These are phyloP conservation scores for Actinopyga echinites DNA, from an alignment of 53 echinoderm and acorn worm species.

Conservation along the genomic window DNA sequence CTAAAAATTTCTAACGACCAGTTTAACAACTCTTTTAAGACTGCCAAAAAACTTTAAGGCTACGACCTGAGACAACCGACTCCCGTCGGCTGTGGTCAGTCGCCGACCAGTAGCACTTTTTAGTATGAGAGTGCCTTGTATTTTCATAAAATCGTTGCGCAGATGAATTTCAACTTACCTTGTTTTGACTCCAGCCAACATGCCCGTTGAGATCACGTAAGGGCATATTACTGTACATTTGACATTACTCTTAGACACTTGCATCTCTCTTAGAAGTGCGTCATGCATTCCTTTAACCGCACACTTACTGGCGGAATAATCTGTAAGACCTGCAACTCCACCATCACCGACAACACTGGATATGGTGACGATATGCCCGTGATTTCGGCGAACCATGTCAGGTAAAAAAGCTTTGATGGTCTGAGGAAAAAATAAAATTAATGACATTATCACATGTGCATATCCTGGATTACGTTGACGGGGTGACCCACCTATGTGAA, in stretches of 20 bases:
- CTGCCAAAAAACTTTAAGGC: too few species aligned
- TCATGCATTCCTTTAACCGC: slow-evolving; percentile 82
- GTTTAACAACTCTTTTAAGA: too few species aligned
- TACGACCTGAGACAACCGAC: too few species aligned
- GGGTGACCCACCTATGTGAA: too few species aligned
- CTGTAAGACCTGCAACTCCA: slow-evolving; percentile 56
- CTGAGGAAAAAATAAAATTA: slow-evolving; percentile 32
- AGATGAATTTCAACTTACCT: slow-evolving; percentile 1
- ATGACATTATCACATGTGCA: too few species aligned
- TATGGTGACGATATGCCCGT: slow-evolving; percentile 88
- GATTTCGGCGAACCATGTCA: slow-evolving; percentile 80
- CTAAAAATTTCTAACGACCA: too few species aligned
- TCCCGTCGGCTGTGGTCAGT: too few species aligned
- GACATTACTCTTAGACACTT: slow-evolving; percentile 61
- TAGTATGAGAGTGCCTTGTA: too few species aligned
- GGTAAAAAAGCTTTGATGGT: slow-evolving; percentile 89
- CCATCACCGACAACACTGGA: slow-evolving; percentile 65
- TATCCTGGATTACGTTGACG: too few species aligned
- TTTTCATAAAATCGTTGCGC: too few species aligned
- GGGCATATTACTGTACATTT: slow-evolving; percentile 87
- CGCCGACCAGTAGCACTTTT: too few species aligned
- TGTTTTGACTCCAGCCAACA: slow-evolving; percentile 81
- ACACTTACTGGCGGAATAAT: slow-evolving; percentile 87
- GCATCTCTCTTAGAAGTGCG: slow-evolving; percentile 61
- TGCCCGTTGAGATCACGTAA: slow-evolving; percentile 84